Evolutionary conservation across 2,797 vertebrate species (phyloP).

Genomic region (Hyperoplus lanceolatus): DNA sequence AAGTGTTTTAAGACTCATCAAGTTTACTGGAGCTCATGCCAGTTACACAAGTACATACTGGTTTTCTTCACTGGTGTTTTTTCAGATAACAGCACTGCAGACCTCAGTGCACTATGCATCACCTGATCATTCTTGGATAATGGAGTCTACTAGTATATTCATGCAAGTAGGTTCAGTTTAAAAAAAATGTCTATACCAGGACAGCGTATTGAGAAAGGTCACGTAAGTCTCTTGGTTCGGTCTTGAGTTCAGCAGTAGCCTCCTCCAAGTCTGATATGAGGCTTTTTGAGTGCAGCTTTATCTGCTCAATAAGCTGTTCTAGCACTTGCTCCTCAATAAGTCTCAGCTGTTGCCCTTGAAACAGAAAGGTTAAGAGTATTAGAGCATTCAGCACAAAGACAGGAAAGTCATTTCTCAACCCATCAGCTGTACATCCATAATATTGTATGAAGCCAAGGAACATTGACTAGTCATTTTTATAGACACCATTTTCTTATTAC

Average conservation of each 20-base stretch:
- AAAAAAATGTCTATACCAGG: constrained; percentile 76
- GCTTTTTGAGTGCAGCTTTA: constrained; percentile 66
- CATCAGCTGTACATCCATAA: not conserved
- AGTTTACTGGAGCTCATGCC: not conserved
- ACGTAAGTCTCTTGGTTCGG: constrained; percentile 72
- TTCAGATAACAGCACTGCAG: constrained; percentile 21
- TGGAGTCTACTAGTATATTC: constrained; percentile 24
- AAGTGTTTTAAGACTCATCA: not conserved
- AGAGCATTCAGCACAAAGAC: not conserved
- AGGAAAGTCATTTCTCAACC: not conserved
- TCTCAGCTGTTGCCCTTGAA: constrained; percentile 79
- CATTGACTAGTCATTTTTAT: not conserved
- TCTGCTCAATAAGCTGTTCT: constrained; percentile 75
- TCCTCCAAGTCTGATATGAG: constrained; percentile 80
- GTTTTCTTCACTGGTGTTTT: not conserved
- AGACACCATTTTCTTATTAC: not conserved
- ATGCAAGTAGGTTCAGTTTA: not conserved
- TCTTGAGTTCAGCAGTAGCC: constrained; percentile 71
- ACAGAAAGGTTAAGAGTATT: constrained; percentile 16
- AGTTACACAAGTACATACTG: not conserved
- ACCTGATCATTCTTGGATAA: constrained; percentile 30
- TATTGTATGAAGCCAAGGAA: not conserved
- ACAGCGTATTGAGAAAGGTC: constrained; percentile 80
- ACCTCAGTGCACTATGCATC: constrained; percentile 7
- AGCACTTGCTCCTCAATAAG: constrained; percentile 77